A percentile compares a stretch with the other conserved stretches of the same genome.
Conservation (phyloP, 2,113 vertebrate species). For the Glareola pratincola region DNA sequence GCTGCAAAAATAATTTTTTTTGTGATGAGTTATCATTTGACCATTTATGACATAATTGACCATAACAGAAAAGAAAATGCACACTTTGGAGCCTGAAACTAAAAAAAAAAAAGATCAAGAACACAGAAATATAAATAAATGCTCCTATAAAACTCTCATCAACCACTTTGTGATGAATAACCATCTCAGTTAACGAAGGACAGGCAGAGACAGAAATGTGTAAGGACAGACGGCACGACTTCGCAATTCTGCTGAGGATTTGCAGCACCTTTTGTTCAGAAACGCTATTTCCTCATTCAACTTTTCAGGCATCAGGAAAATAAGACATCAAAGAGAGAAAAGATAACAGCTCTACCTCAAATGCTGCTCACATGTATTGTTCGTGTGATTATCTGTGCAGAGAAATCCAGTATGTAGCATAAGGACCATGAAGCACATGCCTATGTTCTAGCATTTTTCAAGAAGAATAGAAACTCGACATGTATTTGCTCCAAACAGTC, state of each 20-base stretch:
- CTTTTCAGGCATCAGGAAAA: conserved; percentile 6
- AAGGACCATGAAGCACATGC: background rate
- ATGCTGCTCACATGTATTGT: conserved; percentile 7
- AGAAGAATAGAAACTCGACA: background rate
- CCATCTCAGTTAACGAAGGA: background rate
- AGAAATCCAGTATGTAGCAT: background rate
- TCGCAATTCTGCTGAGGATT: background rate
- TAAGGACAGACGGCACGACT: background rate
- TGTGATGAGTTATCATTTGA: conserved; percentile 37
- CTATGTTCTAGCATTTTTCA: background rate
- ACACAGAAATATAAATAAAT: background rate
- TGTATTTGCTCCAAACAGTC: background rate
- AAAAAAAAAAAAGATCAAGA: background rate
- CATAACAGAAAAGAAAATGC: conserved; percentile 2
- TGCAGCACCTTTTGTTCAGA: conserved; percentile 36
- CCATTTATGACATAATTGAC: conserved; percentile 24
- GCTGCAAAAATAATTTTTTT: conserved; percentile 63
- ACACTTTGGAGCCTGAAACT: background rate
- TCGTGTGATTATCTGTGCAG: background rate
- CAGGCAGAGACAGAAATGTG: background rate
- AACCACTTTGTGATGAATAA: background rate
- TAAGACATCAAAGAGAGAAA: conserved; percentile 46
- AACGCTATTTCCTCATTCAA: background rate
- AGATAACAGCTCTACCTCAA: conserved; percentile 34
- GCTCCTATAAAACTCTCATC: background rate